phyloP scores from a whole-genome alignment of 2,113 vertebrate genomes.

The Trogon melanurus region DNA sequence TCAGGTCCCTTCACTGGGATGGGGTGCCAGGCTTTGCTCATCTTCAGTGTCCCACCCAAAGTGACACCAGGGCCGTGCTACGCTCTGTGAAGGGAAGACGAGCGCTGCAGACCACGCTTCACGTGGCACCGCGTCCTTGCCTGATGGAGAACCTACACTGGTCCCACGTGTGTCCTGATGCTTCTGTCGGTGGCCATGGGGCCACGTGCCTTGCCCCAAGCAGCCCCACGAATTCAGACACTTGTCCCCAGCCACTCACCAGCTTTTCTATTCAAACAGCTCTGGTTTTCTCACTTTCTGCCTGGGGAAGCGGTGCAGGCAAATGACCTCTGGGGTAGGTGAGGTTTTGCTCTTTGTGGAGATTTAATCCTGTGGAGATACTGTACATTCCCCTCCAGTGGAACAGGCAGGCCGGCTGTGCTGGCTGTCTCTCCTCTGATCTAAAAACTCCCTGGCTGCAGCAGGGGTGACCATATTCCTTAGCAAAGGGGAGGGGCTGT shows the following conservation, averaged over 20 bases:
- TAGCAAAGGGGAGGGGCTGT: not conserved
- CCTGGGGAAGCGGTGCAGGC: not conserved
- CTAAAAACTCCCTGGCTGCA: not conserved
- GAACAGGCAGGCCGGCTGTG: not conserved
- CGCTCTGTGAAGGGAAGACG: rapidly evolving
- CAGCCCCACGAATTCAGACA: not conserved
- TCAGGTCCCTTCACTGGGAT: not conserved
- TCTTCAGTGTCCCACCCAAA: not conserved
- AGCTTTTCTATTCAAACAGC: not conserved
- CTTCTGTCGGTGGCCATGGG: not conserved
- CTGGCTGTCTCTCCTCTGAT: not conserved
- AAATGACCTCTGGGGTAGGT: rapidly evolving
- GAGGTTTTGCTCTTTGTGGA: not conserved
- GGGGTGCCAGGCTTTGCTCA: not conserved
- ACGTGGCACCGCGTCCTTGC: rapidly evolving
- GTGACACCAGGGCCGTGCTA: rapidly evolving
- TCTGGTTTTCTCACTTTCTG: not conserved
- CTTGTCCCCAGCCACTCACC: not conserved
- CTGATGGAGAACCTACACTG: rapidly evolving
- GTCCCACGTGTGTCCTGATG: not conserved
- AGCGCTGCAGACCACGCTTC: rapidly evolving
- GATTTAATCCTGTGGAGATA: rapidly evolving
- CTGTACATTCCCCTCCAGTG: rapidly evolving
- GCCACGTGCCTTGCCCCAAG: rapidly evolving
- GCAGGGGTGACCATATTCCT: not conserved